phyloP scores from a whole-genome alignment of 1,140 invertebrate genomes.

The Lerema accius region DNA sequence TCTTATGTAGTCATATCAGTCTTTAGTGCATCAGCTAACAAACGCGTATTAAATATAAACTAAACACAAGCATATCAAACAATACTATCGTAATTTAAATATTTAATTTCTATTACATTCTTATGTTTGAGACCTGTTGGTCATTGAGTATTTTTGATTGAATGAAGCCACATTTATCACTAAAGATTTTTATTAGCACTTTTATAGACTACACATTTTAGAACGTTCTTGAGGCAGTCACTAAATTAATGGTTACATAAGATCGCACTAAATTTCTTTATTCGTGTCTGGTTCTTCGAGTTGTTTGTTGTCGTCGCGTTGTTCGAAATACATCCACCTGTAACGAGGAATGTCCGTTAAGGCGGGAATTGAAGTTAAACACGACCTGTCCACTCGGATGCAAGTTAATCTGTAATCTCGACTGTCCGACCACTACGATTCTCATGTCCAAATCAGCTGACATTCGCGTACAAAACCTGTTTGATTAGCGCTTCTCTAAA shows the following conservation, averaged over 20 bases:
- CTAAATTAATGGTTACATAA: constrained; percentile 20
- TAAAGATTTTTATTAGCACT: constrained; percentile 31
- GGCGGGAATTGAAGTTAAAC: constrained; percentile 10
- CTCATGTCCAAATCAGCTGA: constrained; percentile 15
- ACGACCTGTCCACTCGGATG: constrained; percentile 16
- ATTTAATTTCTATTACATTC: constrained; percentile 2
- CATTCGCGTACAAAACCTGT: background rate
- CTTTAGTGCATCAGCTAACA: constrained; percentile 60
- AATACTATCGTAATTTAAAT: constrained; percentile 12
- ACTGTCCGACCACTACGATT: background rate
- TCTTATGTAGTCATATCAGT: constrained; percentile 67
- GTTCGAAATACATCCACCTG: constrained; percentile 78
- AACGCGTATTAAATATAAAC: constrained; percentile 51
- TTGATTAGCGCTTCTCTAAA: background rate
- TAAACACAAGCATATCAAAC: constrained; percentile 43
- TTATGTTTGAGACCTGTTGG: no score
- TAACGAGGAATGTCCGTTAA: constrained; percentile 34
- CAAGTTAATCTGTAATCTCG: constrained; percentile 8
- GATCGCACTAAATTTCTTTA: constrained; percentile 56
- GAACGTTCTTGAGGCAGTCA: constrained; percentile 9
- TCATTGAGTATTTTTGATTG: background rate
- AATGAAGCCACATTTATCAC: constrained; percentile 1
- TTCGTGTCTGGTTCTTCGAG: constrained; percentile 65
- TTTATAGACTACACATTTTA: constrained; percentile 25
- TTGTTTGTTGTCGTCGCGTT: constrained; percentile 63